Evolutionary conservation across 2,797 vertebrate genomes (phyloP).

Genomic region (Cottoperca gobio): DNA sequence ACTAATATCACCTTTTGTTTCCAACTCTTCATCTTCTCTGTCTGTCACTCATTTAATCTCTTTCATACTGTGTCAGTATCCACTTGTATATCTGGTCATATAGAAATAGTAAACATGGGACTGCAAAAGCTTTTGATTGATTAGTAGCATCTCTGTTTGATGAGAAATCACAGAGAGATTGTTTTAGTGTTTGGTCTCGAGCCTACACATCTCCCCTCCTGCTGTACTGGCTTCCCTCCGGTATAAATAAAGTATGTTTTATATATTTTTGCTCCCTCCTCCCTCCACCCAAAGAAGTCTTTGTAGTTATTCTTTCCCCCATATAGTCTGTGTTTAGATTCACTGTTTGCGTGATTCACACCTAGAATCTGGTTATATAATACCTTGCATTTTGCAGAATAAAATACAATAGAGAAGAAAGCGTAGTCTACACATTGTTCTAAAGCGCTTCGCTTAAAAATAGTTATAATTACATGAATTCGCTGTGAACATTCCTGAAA

Average conservation of each 20-base stretch:
- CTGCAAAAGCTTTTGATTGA: not conserved
- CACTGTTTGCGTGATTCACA: not conserved
- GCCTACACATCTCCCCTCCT: not conserved
- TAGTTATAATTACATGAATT: not conserved
- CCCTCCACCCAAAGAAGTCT: not conserved
- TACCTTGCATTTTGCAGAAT: not conserved
- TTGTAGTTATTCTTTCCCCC: not conserved
- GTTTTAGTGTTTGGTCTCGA: conserved; percentile 8
- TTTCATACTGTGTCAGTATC: not conserved
- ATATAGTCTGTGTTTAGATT: not conserved
- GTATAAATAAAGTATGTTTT: conserved; percentile 15
- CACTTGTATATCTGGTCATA: not conserved
- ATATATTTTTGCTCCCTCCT: conserved; percentile 15
- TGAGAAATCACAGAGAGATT: not conserved
- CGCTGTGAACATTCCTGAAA: conserved; percentile 6
- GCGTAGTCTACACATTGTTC: not conserved
- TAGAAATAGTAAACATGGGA: not conserved
- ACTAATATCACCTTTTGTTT: not conserved
- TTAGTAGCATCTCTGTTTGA: not conserved
- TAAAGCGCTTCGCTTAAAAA: not conserved
- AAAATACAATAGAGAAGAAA: not conserved
- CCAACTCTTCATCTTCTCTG: not conserved
- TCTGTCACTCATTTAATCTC: not conserved
- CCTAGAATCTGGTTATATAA: not conserved
- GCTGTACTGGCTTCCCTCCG: conserved; percentile 1